Evolutionary conservation across 2,888 invertebrate species (phyloP).

Genomic region (Scaptomyza caliginosa): DNA sequence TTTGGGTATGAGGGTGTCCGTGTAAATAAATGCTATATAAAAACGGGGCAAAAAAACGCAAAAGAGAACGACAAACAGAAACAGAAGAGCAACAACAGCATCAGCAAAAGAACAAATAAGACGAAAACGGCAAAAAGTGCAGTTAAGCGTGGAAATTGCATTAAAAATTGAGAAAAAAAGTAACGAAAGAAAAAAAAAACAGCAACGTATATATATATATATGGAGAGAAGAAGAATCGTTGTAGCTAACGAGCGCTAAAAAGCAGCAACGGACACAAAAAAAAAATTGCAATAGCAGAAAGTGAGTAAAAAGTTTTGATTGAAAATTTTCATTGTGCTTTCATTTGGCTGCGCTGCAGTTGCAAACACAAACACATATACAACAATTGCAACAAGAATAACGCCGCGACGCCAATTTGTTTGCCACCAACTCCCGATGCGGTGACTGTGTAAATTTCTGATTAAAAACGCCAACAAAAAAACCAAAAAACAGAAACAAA

Average conservation of each 20-base stretch:
- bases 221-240: constrained; percentile 34
- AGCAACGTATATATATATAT: too few species aligned
- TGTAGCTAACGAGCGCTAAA: constrained; percentile 72
- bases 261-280: constrained; percentile 41
- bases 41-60: constrained; percentile 34
- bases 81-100: not conserved
- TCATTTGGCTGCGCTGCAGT: constrained; percentile 50
- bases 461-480: constrained; percentile 58
- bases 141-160: constrained; percentile 76
- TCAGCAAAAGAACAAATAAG: constrained; percentile 39
- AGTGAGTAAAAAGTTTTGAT: constrained; percentile 70
- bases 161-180: constrained; percentile 68
- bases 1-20: constrained; percentile 29
- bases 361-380: constrained; percentile 30
- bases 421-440: constrained; percentile 41
- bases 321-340: constrained; percentile 74
- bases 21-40: constrained; percentile 71
- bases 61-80: constrained; percentile 5
- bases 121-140: constrained; percentile 64
- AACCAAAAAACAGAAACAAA: constrained; percentile 2
- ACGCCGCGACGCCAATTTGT: constrained; percentile 43
- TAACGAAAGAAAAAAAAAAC: constrained; percentile 30
- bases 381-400: constrained; percentile 36
- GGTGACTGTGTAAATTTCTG: constrained; percentile 74
- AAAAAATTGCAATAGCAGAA: constrained; percentile 24